A percentile compares a stretch with the other conserved stretches of the same genome.
phyloP scores from a whole-genome alignment of 2,113 vertebrate species.

The Gobius niger region DNA sequence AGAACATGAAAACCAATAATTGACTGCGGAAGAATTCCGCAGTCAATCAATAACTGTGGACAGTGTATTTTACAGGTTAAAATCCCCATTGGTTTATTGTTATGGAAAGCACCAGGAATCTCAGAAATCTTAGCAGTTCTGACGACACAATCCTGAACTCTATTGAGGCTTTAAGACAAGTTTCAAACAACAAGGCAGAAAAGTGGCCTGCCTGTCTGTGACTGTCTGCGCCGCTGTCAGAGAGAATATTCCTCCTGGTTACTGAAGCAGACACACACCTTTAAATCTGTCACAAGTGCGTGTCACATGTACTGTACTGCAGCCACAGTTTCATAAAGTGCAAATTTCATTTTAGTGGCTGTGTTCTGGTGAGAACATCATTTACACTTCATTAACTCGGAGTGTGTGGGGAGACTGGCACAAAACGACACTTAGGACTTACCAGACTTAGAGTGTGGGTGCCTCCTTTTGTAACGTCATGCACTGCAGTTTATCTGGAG shows the following conservation, averaged over 20 bases:
- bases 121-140: no score
- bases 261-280: conserved; percentile 62
- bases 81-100: no score
- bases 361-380: conserved; percentile 42
- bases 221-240: conserved; percentile 42
- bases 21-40: no score
- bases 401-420: conserved; percentile 11
- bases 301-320: conserved; percentile 24
- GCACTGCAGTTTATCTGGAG: not conserved
- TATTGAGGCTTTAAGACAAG: not conserved
- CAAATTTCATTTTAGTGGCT: conserved; percentile 60
- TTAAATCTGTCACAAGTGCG: conserved; percentile 33
- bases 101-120: no score
- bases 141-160: no score
- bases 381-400: conserved; percentile 49
- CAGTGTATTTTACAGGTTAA: no score
- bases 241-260: conserved; percentile 51
- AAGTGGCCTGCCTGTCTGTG: conserved; percentile 20
- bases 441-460: not conserved
- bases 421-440: not conserved
- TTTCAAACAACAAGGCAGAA: not conserved
- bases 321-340: conserved; percentile 50
- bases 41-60: no score
- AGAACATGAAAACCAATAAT: no score
- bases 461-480: not conserved